A percentile compares a stretch with the other conserved stretches of the same genome.
Conservation (phyloP, 2,113 vertebrate species). For the Podarcis raffonei region DNA sequence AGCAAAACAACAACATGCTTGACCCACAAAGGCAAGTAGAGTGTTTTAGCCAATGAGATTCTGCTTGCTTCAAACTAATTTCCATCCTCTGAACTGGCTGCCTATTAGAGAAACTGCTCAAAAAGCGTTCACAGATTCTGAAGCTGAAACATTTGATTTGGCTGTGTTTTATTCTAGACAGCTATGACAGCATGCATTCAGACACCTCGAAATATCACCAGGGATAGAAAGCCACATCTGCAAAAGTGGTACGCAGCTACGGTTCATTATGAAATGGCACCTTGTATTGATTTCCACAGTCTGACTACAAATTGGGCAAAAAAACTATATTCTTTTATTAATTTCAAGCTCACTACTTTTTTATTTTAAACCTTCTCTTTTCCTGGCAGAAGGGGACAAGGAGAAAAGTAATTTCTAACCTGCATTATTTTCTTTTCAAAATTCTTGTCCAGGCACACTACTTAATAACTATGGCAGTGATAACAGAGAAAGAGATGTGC, state of each 20-base stretch:
- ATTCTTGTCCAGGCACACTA: neutral
- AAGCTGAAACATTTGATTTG: slow-evolving; percentile 6
- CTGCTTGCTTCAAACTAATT: neutral
- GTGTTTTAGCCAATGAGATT: neutral
- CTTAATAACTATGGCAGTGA: neutral
- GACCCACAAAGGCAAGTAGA: neutral
- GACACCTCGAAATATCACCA: neutral
- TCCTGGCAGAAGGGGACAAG: neutral
- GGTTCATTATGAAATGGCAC: neutral
- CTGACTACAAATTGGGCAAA: neutral
- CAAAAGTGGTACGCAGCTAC: neutral
- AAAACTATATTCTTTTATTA: neutral
- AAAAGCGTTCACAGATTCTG: neutral
- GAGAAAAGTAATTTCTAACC: neutral
- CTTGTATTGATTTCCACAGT: neutral
- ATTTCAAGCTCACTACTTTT: neutral
- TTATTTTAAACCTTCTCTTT: neutral
- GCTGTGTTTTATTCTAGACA: neutral
- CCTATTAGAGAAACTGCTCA: neutral
- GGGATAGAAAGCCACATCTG: neutral
- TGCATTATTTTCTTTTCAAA: neutral
- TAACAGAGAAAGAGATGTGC: neutral
- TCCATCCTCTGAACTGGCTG: neutral
- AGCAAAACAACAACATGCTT: neutral
- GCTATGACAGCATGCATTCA: neutral